These are phyloP conservation scores for Petrocephalus schoutedeni DNA, from an alignment of 2,797 vertebrate genomes.

Conservation along the genomic window DNA sequence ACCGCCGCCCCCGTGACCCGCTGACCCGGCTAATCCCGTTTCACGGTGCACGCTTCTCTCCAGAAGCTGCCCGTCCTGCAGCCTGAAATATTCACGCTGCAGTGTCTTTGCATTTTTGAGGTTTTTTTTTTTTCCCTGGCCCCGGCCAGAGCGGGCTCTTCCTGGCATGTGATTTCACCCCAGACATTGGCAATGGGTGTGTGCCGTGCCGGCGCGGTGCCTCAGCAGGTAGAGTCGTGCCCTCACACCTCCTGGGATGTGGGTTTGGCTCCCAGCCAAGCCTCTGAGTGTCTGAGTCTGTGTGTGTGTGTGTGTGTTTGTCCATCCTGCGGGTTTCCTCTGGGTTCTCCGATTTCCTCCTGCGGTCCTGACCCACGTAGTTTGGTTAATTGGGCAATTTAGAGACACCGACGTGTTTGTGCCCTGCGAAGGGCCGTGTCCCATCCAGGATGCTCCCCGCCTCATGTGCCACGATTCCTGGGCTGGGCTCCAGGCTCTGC, in stretches of 20 bases:
- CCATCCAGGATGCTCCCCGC: not conserved
- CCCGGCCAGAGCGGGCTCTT: not conserved
- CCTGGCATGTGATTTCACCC: not conserved
- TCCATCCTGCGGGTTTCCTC: not conserved
- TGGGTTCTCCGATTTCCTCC: not conserved
- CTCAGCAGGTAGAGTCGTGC: not conserved
- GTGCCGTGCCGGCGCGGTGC: not conserved
- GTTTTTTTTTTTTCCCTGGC: not conserved
- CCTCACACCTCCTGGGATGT: not conserved
- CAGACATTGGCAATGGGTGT: not conserved
- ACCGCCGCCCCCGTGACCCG: not conserved
- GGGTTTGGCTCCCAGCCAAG: not conserved
- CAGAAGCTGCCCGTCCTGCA: not conserved
- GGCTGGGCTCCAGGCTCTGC: not conserved
- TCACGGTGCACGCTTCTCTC: not conserved
- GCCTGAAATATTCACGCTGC: not conserved
- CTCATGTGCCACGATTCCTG: not conserved
- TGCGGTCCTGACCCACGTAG: not conserved
- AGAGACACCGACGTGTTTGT: not conserved
- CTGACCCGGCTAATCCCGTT: conserved; percentile 13
- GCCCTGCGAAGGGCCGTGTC: not conserved
- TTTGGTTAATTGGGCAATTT: not conserved
- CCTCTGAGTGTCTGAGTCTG: not conserved
- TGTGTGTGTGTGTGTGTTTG: not conserved
- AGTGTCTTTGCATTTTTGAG: not conserved